These are phyloP conservation scores for Orthonevra nobilis DNA, from an alignment of 2,888 invertebrate genomes.

Conservation along the genomic window DNA sequence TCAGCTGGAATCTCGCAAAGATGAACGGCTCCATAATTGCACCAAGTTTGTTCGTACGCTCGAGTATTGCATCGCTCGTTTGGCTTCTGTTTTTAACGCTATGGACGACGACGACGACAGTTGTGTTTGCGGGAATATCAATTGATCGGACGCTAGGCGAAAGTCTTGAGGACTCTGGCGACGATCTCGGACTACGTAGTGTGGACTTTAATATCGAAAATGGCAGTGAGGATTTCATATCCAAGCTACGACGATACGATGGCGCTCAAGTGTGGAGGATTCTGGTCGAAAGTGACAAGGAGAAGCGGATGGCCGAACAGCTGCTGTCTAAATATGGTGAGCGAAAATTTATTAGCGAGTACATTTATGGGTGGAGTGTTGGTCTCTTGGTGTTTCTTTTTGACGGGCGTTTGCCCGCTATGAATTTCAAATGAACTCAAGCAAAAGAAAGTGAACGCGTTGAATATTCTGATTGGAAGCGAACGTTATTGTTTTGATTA, in stretches of 20 bases:
- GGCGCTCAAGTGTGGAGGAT: constrained; percentile 91
- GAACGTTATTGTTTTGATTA: constrained; percentile 35
- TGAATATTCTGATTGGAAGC: constrained; percentile 34
- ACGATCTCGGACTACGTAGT: constrained; percentile 70
- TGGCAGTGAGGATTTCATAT: constrained; percentile 71
- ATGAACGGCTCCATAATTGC: constrained; percentile 74
- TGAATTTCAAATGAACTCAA: constrained; percentile 59
- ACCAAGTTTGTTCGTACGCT: constrained; percentile 36
- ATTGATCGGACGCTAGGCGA: constrained; percentile 59
- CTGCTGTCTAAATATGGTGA: constrained; percentile 83
- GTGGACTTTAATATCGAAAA: constrained; percentile 73
- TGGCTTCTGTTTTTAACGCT: constrained; percentile 36
- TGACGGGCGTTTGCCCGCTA: constrained; percentile 17
- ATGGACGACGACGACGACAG: constrained; percentile 50
- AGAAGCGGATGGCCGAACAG: constrained; percentile 81
- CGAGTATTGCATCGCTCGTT: constrained; percentile 15
- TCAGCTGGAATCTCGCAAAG: constrained; percentile 79
- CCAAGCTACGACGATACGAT: constrained; percentile 83
- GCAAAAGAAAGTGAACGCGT: constrained; percentile 63
- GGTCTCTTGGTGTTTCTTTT: neutral
- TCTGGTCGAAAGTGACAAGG: constrained; percentile 81
- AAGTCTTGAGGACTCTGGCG: constrained; percentile 71
- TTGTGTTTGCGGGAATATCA: constrained; percentile 66
- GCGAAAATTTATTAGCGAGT: constrained; percentile 68
- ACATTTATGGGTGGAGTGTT: neutral